These are phyloP conservation scores for Pycnomerus fuliginosus DNA, from an alignment of 2,888 invertebrate species.

Conservation along the genomic window DNA sequence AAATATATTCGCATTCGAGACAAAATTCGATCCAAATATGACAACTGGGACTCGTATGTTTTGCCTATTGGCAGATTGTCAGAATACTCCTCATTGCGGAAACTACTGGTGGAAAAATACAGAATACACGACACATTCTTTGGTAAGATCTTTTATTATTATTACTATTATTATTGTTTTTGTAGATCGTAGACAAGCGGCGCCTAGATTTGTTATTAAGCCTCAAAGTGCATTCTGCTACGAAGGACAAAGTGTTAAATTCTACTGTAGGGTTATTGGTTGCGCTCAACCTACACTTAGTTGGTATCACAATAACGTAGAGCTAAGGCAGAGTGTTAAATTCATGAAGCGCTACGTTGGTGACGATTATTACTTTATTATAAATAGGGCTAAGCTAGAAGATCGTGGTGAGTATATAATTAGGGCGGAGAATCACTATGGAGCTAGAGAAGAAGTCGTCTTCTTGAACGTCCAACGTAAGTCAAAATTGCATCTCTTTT, in stretches of 20 bases:
- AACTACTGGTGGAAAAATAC: slow-evolving; percentile 94
- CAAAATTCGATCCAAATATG: slow-evolving; percentile 79
- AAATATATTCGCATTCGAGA: slow-evolving; percentile 87
- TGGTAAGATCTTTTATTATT: slow-evolving; percentile 57
- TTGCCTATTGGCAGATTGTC: slow-evolving; percentile 95
- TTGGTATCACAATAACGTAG: slow-evolving; percentile 93
- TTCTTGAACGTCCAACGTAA: slow-evolving; percentile 95
- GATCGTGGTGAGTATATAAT: slow-evolving; percentile 98
- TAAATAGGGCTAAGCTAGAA: slow-evolving; percentile 92
- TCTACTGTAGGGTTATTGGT: slow-evolving; percentile 96
- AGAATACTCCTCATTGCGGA: slow-evolving; percentile 95
- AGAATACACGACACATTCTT: slow-evolving; percentile 95
- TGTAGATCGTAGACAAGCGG: slow-evolving; percentile 93
- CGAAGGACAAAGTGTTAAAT: slow-evolving; percentile 96
- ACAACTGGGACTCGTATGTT: slow-evolving; percentile 78
- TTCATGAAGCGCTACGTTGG: slow-evolving; percentile 98
- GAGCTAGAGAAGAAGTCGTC: slow-evolving; percentile 92
- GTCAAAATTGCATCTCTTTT: slow-evolving; percentile 37
- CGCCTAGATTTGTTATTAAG: slow-evolving; percentile 96
- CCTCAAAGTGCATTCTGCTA: slow-evolving; percentile 94
- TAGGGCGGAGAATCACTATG: slow-evolving; percentile 94
- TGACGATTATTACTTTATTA: slow-evolving; percentile 96
- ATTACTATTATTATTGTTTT: slow-evolving; percentile 12
- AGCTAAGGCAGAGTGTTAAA: slow-evolving; percentile 95
- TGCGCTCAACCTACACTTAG: slow-evolving; percentile 92